Evolutionary conservation across 2,113 vertebrate genomes (phyloP), one percentile per base, ranked within the genome.

Genomic region (Brachionichthys hirsutus): DNA sequence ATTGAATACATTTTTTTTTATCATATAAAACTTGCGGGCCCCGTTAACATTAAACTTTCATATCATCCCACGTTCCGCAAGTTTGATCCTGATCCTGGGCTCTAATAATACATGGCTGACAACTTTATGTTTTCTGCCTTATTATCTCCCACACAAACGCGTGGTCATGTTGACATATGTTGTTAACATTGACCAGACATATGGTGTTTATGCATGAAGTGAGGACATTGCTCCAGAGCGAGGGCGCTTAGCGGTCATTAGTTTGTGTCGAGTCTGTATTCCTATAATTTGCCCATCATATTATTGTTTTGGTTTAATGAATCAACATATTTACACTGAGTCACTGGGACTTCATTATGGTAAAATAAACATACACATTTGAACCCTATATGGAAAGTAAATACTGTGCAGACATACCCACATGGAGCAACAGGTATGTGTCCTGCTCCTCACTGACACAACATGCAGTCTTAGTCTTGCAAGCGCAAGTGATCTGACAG

Each of bases 131-230:
- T 13, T 10, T 40, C 36, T 40, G 36, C 8, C 20, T 22, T 67
- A 53, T 62, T 66, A 17, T 54, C 44, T 41, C 12, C 59, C 58
- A 62, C 46, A 34, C 48, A 34, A 52, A 82, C 35, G 70, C 78
- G 81, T 55, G 78, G 74, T 84, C 62, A 72, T 78, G 63, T 65
- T 71, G 61, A 17, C 64, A 77, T 60, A 70, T 73, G 55, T 46
- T 85, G 70, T 81, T 83, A 60, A 67, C 49, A 51, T 12, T 40
- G 18, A 69, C 22, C 40, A 52, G 57, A 57, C 56, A 67, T 54
- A 51, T 67, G 22, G 55, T 83, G 62, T 73, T 86, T 82, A 84
- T 77, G 47, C 36, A 65, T 45, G 54, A 19, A 54, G 64, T 30
- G 24, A 30, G 24, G 24, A 30, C 24, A 30, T 30, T 19, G 66